Evolutionary conservation across 2,797 vertebrate species (phyloP).

Genomic region (Perdix hodgsoniae): DNA sequence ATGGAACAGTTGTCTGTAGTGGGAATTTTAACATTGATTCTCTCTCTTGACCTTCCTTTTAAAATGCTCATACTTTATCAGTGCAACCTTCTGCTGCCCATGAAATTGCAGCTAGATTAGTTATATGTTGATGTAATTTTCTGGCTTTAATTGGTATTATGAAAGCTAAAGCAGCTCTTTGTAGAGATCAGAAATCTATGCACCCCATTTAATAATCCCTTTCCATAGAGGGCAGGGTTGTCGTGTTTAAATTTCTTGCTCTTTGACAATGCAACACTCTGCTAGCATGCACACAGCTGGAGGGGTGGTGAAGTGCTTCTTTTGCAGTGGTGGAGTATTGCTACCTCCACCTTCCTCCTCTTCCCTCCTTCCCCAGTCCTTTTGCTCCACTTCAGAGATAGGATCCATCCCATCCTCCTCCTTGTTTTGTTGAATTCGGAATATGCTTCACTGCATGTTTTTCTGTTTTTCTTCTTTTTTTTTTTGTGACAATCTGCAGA

Average conservation of each 20-base stretch:
- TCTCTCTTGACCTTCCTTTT: neutral
- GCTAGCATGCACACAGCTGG: neutral
- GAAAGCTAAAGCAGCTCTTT: neutral
- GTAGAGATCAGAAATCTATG: neutral
- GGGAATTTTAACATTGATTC: neutral
- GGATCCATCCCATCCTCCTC: neutral
- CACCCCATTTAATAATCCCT: neutral
- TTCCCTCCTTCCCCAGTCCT: rapidly evolving
- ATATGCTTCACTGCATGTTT: neutral
- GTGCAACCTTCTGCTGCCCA: neutral
- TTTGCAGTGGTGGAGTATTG: neutral
- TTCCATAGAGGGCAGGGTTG: neutral
- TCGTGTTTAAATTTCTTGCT: neutral
- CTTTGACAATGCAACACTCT: neutral
- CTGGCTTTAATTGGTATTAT: no score
- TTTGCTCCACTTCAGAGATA: neutral
- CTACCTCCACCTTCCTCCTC: neutral
- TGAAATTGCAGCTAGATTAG: neutral
- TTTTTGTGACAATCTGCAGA: neutral
- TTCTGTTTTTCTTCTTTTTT: neutral
- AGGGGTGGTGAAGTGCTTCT: neutral
- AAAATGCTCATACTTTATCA: neutral
- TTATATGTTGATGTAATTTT: neutral
- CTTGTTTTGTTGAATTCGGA: neutral
- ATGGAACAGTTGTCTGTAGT: neutral